phyloP scores from a whole-genome alignment of 2,113 vertebrate species.

The Erinaceus europaeus region DNA sequence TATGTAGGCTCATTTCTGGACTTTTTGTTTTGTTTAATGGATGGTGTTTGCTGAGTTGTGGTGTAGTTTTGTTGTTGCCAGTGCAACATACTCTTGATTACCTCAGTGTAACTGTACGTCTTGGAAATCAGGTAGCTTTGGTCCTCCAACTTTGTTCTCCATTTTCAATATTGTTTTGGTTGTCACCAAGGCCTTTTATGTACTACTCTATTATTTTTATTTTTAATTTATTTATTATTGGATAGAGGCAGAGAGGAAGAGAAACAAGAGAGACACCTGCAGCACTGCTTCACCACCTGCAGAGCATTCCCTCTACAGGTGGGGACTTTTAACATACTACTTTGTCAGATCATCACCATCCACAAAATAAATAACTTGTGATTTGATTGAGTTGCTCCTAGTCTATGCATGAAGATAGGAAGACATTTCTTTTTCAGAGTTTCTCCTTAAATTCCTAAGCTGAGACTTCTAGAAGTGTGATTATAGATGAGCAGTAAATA shows the following conservation, averaged over 20 bases:
- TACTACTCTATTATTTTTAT: too few species aligned
- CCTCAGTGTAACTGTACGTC: too few species aligned
- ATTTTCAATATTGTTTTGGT: neutral
- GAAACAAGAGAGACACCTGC: too few species aligned
- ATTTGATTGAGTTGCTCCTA: neutral
- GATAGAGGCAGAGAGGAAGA: too few species aligned
- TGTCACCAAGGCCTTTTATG: too few species aligned
- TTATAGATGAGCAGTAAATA: neutral
- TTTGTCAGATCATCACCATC: neutral
- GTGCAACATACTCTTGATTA: neutral
- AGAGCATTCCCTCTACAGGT: too few species aligned
- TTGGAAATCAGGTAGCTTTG: neutral
- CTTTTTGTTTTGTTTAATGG: neutral
- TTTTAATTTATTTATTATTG: too few species aligned
- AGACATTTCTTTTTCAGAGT: neutral
- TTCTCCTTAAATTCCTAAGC: conserved; percentile 10
- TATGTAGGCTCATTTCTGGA: neutral
- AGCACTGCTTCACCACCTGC: too few species aligned
- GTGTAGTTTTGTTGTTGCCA: neutral
- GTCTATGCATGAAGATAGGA: neutral
- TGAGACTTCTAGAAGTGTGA: neutral
- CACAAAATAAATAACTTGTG: neutral
- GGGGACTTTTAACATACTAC: too few species aligned
- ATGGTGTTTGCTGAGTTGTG: neutral
- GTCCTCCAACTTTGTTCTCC: neutral